Conservation (phyloP, 1,140 invertebrate species). For the Ctenoplectra terminalis region DNA sequence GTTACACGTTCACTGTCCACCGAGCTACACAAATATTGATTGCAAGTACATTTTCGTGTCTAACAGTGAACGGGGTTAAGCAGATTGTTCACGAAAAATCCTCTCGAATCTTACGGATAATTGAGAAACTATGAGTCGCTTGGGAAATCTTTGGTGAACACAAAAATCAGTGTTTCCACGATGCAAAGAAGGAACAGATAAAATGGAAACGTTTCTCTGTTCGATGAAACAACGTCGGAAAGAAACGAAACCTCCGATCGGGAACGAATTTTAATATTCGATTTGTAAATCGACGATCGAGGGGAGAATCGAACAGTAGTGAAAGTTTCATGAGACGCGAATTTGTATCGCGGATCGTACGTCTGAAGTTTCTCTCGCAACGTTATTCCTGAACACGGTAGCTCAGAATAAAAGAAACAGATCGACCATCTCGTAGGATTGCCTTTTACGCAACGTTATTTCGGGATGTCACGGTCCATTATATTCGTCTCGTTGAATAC, state of each 20-base stretch:
- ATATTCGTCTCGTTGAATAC: conserved; percentile 26
- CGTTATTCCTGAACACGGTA: neutral
- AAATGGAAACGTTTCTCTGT: neutral
- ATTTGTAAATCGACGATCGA: conserved; percentile 9
- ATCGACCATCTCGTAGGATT: conserved; percentile 5
- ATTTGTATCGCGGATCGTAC: conserved; percentile 2
- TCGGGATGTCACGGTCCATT: conserved; percentile 21
- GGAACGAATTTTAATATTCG: conserved; percentile 6
- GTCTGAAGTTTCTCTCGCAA: neutral
- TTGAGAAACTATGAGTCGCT: neutral
- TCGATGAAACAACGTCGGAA: neutral
- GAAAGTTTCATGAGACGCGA: conserved; percentile 39
- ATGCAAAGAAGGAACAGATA: neutral
- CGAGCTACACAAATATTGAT: too few species aligned
- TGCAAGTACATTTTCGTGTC: too few species aligned
- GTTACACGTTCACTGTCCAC: too few species aligned
- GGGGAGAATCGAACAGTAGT: conserved; percentile 1
- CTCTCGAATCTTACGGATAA: neutral
- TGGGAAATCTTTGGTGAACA: neutral
- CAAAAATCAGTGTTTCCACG: neutral
- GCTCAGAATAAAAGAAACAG: conserved; percentile 13
- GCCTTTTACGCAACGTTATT: conserved; percentile 24
- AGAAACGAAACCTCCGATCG: neutral
- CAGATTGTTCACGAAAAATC: neutral
- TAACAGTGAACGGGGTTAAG: too few species aligned